A percentile compares a stretch with the other conserved stretches of the same genome.
Evolutionary conservation across 2,797 vertebrate genomes (phyloP).

Genomic region (Chelmon rostratus): DNA sequence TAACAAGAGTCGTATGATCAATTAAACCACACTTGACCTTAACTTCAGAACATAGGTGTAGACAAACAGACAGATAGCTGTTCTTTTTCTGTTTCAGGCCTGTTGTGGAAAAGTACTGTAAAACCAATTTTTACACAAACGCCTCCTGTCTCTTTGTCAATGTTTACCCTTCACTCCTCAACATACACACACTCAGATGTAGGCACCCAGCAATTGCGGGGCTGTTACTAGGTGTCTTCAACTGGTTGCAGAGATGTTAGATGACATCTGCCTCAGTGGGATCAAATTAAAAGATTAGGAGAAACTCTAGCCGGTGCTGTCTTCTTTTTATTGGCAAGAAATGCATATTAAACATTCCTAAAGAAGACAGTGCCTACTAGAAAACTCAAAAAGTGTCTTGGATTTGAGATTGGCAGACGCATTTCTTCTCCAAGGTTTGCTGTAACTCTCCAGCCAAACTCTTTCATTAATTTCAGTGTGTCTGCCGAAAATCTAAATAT

Average conservation of each 20-base stretch:
- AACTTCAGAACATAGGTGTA: slow-evolving; percentile 20
- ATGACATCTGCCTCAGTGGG: slow-evolving; percentile 24
- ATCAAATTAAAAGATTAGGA: slow-evolving; percentile 27
- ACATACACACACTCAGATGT: slow-evolving; percentile 26
- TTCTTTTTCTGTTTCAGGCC: neutral
- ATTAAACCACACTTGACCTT: slow-evolving; percentile 37
- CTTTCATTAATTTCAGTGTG: slow-evolving; percentile 52
- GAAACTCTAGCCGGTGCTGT: slow-evolving; percentile 18
- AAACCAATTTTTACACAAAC: slow-evolving; percentile 24
- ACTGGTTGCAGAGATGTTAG: slow-evolving; percentile 16
- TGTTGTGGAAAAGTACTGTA: slow-evolving; percentile 22
- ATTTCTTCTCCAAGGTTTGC: slow-evolving; percentile 52
- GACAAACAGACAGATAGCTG: slow-evolving; percentile 29
- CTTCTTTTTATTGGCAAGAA: slow-evolving; percentile 44
- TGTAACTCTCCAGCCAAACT: slow-evolving; percentile 10
- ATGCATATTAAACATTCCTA: slow-evolving; percentile 46
- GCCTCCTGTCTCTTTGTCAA: slow-evolving; percentile 28
- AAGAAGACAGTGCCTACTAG: slow-evolving; percentile 11
- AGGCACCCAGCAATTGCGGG: neutral
- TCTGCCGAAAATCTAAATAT: slow-evolving; percentile 68
- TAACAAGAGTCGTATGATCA: slow-evolving; percentile 32
- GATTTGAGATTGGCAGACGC: slow-evolving; percentile 19
- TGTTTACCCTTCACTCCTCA: slow-evolving; percentile 30
- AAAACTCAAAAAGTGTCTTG: slow-evolving; percentile 31
- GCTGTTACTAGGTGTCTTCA: slow-evolving; percentile 32